Evolutionary conservation across 2,888 invertebrate species (phyloP).

Genomic region (Heliconius cydno): DNA sequence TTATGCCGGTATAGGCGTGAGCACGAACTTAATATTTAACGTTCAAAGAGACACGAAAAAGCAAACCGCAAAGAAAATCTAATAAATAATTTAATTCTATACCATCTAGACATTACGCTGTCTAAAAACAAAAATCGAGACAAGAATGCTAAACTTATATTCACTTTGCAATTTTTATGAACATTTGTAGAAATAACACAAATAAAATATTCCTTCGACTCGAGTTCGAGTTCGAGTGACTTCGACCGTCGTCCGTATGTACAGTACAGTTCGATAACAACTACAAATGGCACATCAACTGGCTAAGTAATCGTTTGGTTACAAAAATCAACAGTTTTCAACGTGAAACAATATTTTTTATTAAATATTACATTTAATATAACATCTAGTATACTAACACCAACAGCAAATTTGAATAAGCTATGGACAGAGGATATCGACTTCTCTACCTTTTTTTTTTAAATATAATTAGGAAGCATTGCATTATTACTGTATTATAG

Average conservation of each 20-base stretch:
- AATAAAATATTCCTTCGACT: background rate
- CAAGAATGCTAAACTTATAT: background rate
- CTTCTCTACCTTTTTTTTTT: background rate
- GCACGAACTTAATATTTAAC: background rate
- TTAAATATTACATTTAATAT: conserved; percentile 1
- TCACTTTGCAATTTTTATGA: background rate
- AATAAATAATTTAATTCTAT: background rate
- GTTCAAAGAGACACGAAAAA: background rate
- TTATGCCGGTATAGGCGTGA: no score
- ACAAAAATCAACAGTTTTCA: conserved; percentile 11
- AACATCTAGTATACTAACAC: background rate
- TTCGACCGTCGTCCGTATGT: conserved; percentile 12
- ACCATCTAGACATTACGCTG: background rate
- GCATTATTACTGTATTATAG: background rate
- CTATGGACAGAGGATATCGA: background rate
- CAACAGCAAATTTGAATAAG: background rate
- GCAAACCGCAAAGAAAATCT: background rate
- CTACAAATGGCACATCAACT: conserved; percentile 34
- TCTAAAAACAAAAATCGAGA: background rate
- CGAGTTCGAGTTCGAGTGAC: background rate
- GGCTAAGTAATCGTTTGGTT: conserved; percentile 16
- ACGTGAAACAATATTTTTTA: conserved; percentile 6
- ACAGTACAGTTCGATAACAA: conserved; percentile 4
- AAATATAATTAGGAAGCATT: background rate
- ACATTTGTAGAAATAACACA: background rate